phyloP scores from a whole-genome alignment of 2,888 invertebrate species.

The Melieria omissa region DNA sequence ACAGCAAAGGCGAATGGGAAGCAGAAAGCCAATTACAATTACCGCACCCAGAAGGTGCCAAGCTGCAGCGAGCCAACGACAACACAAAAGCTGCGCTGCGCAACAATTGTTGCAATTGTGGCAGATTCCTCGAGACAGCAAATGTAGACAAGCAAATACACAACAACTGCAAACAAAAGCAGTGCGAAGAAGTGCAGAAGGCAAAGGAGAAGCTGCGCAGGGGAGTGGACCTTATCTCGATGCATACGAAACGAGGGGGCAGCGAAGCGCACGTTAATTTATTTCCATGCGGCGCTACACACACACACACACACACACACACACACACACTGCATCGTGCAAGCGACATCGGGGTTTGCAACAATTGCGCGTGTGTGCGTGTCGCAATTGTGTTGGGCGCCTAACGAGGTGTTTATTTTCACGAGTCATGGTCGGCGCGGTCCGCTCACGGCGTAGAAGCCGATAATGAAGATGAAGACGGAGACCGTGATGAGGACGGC shows the following conservation, averaged over 20 bases:
- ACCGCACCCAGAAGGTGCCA: slow-evolving; percentile 61
- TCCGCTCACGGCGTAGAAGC: not conserved
- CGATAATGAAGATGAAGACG: not conserved
- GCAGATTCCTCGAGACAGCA: too few species aligned
- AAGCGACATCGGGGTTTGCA: not conserved
- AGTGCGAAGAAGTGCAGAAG: slow-evolving; percentile 26
- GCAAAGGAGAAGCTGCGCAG: not conserved
- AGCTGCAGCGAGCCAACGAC: slow-evolving; percentile 37
- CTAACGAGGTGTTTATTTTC: slow-evolving; percentile 64
- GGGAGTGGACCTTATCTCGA: not conserved
- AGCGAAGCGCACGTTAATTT: not conserved
- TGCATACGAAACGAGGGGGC: not conserved
- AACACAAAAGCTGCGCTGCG: slow-evolving; percentile 11
- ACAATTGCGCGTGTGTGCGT: slow-evolving; percentile 7
- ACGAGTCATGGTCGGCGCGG: slow-evolving; percentile 54
- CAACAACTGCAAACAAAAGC: slow-evolving; percentile 9
- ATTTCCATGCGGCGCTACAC: not conserved
- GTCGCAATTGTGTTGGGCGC: slow-evolving; percentile 51
- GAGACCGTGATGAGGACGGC: not conserved
- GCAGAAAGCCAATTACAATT: slow-evolving; percentile 59
- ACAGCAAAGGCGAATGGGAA: slow-evolving; percentile 3
- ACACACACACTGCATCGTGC: not conserved
- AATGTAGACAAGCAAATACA: too few species aligned
- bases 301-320: not conserved
- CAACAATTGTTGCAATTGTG: too few species aligned